A percentile compares a stretch with the other conserved stretches of the same genome.
phyloP scores from a whole-genome alignment of 2,888 invertebrate species.

The Boloria euphrosyne region DNA sequence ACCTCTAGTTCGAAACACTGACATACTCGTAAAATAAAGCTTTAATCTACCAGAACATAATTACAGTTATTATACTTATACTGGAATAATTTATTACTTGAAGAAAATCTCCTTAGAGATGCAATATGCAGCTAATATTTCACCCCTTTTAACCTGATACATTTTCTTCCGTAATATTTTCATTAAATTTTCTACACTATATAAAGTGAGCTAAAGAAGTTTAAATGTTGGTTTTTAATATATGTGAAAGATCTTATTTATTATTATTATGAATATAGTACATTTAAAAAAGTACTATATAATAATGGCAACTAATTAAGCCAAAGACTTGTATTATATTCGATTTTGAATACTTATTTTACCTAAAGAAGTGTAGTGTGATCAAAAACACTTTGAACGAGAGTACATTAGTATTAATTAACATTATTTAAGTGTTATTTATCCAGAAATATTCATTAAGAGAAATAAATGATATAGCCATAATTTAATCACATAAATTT shows the following conservation, averaged over 20 bases:
- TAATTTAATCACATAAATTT: background rate
- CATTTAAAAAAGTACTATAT: background rate
- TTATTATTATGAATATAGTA: conserved; percentile 13
- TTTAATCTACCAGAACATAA: too few relatives aligned
- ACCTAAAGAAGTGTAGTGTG: too few relatives aligned
- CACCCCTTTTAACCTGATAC: conserved; percentile 30
- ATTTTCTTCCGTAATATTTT: conserved; percentile 64
- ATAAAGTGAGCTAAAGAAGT: conserved; percentile 67
- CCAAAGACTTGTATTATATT: too few relatives aligned
- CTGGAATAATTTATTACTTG: conserved; percentile 18
- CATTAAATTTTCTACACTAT: conserved; percentile 66
- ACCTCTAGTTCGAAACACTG: too few relatives aligned
- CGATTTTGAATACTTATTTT: too few relatives aligned
- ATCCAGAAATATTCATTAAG: too few relatives aligned
- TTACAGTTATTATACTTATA: background rate
- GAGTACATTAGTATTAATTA: too few relatives aligned
- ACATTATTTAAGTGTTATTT: too few relatives aligned
- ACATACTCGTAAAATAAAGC: too few relatives aligned
- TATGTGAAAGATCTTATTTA: conserved; percentile 52
- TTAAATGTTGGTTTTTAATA: conserved; percentile 64
- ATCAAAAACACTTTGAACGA: too few relatives aligned
- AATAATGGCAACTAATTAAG: too few relatives aligned
- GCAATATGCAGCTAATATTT: conserved; percentile 29
- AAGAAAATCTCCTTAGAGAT: conserved; percentile 23
- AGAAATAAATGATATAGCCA: too few relatives aligned